Conservation (phyloP, 1,140 invertebrate genomes). For the Stenopsyche tienmushanensis region DNA sequence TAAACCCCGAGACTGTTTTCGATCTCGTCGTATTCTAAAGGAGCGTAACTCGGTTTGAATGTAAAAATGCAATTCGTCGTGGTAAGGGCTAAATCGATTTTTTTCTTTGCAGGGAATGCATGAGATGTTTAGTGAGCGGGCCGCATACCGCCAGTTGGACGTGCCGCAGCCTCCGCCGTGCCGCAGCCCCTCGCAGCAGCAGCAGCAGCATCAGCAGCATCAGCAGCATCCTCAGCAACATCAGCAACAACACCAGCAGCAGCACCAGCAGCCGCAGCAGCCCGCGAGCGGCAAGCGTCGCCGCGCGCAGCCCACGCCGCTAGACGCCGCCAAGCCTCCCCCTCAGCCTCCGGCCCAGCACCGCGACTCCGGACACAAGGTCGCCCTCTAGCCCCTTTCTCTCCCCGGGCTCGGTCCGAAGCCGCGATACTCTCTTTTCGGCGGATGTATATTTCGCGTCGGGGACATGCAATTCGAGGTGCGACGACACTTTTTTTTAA, state of each 20-base stretch:
- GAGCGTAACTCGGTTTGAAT: too few relatives aligned
- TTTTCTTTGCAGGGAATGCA: slow-evolving; percentile 56
- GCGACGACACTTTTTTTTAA: too few relatives aligned
- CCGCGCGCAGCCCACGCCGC: slow-evolving; percentile 16
- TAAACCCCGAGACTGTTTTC: too few relatives aligned
- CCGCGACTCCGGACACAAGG: slow-evolving; percentile 15
- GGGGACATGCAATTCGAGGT: too few relatives aligned
- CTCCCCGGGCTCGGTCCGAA: too few relatives aligned
- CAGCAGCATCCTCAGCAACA: slow-evolving; percentile 8
- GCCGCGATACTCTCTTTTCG: too few relatives aligned
- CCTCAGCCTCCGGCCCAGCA: slow-evolving; percentile 8
- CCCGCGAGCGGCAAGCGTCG: slow-evolving; percentile 21
- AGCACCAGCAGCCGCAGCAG: slow-evolving; percentile 23
- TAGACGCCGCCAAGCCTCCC: background rate
- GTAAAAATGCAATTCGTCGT: too few relatives aligned
- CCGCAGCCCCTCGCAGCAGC: slow-evolving; percentile 47
- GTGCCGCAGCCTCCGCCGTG: slow-evolving; percentile 41
- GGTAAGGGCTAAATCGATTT: too few relatives aligned
- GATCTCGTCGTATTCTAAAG: too few relatives aligned
- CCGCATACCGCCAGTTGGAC: slow-evolving; percentile 44
- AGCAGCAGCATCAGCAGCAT: slow-evolving; percentile 46
- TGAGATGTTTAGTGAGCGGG: slow-evolving; percentile 57
- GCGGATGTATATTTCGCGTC: too few relatives aligned
- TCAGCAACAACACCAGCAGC: slow-evolving; percentile 18
- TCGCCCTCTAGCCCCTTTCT: too few relatives aligned